A percentile compares a stretch with the other conserved stretches of the same genome.
phyloP scores from a whole-genome alignment of 23 tunicate species.

The Phallusia fumigata region DNA sequence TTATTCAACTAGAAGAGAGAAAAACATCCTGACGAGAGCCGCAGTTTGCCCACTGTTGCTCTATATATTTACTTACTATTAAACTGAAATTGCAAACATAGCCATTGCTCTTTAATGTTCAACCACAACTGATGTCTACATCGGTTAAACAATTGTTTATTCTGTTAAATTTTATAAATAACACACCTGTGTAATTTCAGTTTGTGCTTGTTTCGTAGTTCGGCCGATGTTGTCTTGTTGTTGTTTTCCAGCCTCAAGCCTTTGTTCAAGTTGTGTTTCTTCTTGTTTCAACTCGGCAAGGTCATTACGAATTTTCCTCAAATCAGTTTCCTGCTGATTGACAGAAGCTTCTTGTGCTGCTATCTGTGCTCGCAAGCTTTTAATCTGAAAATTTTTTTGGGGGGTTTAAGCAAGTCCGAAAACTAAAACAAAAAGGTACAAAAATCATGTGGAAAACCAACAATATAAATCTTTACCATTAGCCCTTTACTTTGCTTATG shows the following conservation, averaged over 20 bases:
- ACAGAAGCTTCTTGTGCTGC: constrained; percentile 55
- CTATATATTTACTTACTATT: too few species aligned
- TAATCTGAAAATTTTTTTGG: constrained; percentile 26
- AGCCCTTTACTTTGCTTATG: too few species aligned
- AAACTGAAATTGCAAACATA: too few species aligned
- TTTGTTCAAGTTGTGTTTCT: constrained; percentile 76
- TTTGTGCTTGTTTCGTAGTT: constrained; percentile 54
- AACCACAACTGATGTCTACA: too few species aligned
- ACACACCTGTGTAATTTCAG: constrained; percentile 60
- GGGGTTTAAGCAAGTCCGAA: too few species aligned
- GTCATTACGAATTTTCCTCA: constrained; percentile 37
- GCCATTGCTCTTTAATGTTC: too few species aligned
- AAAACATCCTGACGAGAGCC: too few species aligned
- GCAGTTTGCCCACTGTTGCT: too few species aligned
- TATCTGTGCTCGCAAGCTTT: constrained; percentile 51
- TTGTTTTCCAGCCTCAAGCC: constrained; percentile 66
- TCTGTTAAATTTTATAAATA: too few species aligned
- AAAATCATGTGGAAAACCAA: neutral
- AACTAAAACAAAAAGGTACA: neutral
- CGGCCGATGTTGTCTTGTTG: constrained; percentile 44
- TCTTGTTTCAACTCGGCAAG: constrained; percentile 68
- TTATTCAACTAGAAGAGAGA: too few species aligned
- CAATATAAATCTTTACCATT: too few species aligned
- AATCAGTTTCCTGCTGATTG: constrained; percentile 56
- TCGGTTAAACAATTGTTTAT: too few species aligned